Evolutionary conservation across 2,797 vertebrate species (phyloP), one percentile per base, ranked within the genome.

Genomic region (Pseudochromis fuscus): DNA sequence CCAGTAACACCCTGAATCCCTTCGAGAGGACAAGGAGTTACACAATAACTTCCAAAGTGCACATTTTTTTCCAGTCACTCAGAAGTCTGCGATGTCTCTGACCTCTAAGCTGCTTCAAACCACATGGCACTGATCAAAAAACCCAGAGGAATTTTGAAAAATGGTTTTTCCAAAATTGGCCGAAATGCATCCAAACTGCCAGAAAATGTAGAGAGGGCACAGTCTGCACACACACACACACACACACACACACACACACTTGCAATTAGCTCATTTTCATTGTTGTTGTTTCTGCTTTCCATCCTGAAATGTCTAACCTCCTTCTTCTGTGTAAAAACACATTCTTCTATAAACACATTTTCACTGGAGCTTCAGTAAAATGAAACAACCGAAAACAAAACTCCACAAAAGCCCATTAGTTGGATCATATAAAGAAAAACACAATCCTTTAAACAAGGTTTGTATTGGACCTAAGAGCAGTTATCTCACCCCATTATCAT

Each of bases 401-500:
- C 38, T 48, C 53, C 27, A 35, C 31, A 60, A 67, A 66, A 60
- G n/a, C 33, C 0, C 12, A 37, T 52, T 48, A 53, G 53, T 23
- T 15, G 51, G 62, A 52, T 75, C 27, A 11, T 5, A 51, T 12
- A 31, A 79, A 74, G 61, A 50, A 61, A 71, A 73, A 48, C 42
- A 27, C n/a, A 55, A 59, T 44, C 48, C 58, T 48, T 56, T 46
- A 58, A 70, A 57, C 49, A 64, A 49, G 58, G 69, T 81, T 81
- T 85, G 50, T 46, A 13, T 56, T 87, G 88, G 81, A 84, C 8
- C 72, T 24, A 18, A 49, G 60, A 2, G 9, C n/a, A 74, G 30
- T 56, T 81, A 69, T 86, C 71, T 79, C 83, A 73, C 72, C 33
- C 63, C 51, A 69, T 83, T 55, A 50, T 73, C 8, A 7, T 25